phyloP scores from a whole-genome alignment of 1,140 invertebrate species.

The Drosophila quadrilineata region DNA sequence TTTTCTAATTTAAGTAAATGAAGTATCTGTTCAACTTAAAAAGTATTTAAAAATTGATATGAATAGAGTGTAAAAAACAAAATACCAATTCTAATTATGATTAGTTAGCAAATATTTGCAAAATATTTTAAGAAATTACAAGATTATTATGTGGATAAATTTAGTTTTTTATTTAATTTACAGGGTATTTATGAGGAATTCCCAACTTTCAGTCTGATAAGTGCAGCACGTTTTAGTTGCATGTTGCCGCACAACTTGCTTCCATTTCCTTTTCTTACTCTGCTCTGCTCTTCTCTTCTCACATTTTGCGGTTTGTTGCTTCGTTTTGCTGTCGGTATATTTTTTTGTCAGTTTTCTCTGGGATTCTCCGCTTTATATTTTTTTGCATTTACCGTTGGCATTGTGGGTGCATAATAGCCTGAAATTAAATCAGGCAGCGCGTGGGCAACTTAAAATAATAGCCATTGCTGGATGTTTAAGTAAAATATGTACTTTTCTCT shows the following conservation, averaged over 20 bases:
- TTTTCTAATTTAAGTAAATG: too few species aligned
- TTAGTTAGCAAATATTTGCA: too few species aligned
- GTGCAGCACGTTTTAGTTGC: conserved; percentile 16
- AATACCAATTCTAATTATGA: too few species aligned
- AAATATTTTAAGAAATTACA: too few species aligned
- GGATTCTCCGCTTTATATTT: conserved; percentile 19
- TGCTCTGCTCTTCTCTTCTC: too few species aligned
- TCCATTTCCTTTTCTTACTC: too few species aligned
- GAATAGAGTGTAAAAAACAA: too few species aligned
- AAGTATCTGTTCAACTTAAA: too few species aligned
- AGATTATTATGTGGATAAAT: too few species aligned
- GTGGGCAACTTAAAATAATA: conserved; percentile 79
- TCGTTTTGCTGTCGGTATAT: conserved; percentile 7
- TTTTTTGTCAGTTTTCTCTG: conserved; percentile 13
- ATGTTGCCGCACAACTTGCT: too few species aligned
- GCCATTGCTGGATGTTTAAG: conserved; percentile 76
- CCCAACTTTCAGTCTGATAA: neutral
- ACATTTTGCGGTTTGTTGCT: conserved; percentile 30
- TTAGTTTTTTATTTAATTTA: neutral
- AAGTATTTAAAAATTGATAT: too few species aligned
- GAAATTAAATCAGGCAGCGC: conserved; percentile 77
- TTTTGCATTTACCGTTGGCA: conserved; percentile 58
- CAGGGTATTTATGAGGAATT: conserved; percentile 8
- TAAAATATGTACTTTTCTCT: conserved; percentile 66
- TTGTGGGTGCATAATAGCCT: conserved; percentile 75